Percentiles rank a stretch among this genome's conserved stretches.
Evolutionary conservation across 2,888 invertebrate genomes (phyloP).

Genomic region (Cephus spinipes): DNA sequence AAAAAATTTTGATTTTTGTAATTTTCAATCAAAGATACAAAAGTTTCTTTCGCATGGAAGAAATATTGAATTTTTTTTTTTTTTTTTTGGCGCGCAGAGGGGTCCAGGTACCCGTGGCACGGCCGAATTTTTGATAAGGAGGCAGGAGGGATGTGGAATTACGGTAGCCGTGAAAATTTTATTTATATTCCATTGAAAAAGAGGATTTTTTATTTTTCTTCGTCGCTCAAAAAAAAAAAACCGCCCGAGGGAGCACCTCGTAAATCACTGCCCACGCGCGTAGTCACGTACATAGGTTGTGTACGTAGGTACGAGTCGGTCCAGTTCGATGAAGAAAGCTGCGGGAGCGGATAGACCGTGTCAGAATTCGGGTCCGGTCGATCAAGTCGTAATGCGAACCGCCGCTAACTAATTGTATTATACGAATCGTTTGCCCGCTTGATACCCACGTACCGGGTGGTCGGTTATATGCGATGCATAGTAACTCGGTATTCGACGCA

Average conservation of each 20-base stretch:
- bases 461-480: neutral
- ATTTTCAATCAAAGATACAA: no score
- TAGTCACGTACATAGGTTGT: neutral
- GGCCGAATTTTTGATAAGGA: neutral
- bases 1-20: neutral
- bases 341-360: constrained; percentile 17
- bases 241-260: constrained; percentile 42
- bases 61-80: neutral
- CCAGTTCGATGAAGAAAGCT: neutral
- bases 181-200: constrained; percentile 54
- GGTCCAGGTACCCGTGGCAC: neutral
- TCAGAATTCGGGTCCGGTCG: constrained; percentile 13
- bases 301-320: neutral
- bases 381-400: constrained; percentile 1
- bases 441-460: neutral
- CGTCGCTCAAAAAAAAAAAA: constrained; percentile 11
- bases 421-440: neutral
- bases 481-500: fast-evolving
- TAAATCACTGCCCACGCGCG: constrained; percentile 51
- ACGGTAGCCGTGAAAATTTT: constrained; percentile 51
- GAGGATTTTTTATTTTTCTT: neutral
- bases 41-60: neutral
- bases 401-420: constrained; percentile 9
- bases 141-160: neutral
- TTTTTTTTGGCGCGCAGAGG: neutral